phyloP scores from a whole-genome alignment of 2,888 invertebrate genomes.

The Hirtodrosophila duncani region DNA sequence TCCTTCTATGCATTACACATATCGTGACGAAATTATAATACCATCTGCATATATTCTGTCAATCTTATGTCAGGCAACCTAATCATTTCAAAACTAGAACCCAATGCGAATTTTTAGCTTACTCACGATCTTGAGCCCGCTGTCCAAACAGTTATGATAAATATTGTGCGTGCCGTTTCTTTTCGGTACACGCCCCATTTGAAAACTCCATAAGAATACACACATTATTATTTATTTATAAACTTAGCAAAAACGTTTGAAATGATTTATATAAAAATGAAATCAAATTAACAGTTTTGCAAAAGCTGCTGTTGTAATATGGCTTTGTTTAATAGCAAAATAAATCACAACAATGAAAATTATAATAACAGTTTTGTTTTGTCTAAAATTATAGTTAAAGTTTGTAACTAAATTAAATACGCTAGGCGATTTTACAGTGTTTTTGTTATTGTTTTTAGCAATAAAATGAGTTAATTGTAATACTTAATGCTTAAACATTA shows the following conservation, averaged over 20 bases:
- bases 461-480: conserved; percentile 47
- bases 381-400: conserved; percentile 9
- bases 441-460: conserved; percentile 10
- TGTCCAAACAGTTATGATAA: too few relatives aligned
- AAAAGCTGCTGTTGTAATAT: conserved; percentile 37
- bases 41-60: too few relatives aligned
- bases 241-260: conserved; percentile 32
- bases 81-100: too few relatives aligned
- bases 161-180: too few relatives aligned
- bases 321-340: conserved; percentile 35
- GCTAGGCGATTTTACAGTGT: conserved; percentile 13
- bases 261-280: conserved; percentile 3
- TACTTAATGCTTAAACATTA: conserved; percentile 40
- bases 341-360: conserved; percentile 62
- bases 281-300: conserved; percentile 14
- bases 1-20: too few relatives aligned
- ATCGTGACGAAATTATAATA: too few relatives aligned
- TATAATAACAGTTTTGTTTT: conserved; percentile 59
- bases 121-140: too few relatives aligned
- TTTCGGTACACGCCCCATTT: too few relatives aligned
- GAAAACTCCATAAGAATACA: too few relatives aligned
- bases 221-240: conserved; percentile 42
- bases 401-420: conserved; percentile 28
- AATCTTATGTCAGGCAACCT: too few relatives aligned
- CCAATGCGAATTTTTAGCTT: too few relatives aligned